Conservation (phyloP, 2,797 vertebrate species). For the Gobio occitaniae region DNA sequence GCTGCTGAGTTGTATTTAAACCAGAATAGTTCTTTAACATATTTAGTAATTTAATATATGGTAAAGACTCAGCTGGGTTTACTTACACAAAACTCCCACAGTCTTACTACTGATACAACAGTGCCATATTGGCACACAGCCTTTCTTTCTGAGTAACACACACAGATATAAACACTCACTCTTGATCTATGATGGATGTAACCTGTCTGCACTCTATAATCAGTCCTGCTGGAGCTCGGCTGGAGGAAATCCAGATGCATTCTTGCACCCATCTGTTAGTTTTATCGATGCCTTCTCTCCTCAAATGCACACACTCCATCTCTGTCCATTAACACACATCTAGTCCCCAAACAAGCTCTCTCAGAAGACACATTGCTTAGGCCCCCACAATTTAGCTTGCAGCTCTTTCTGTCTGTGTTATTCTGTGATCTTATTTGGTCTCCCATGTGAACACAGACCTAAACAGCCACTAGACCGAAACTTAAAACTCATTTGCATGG, state of each 20-base stretch:
- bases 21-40: conserved; percentile 22
- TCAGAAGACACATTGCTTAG: conserved; percentile 23
- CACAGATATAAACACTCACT: conserved; percentile 30
- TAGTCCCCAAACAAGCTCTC: conserved; percentile 25
- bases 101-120: conserved; percentile 25
- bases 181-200: conserved; percentile 52
- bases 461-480: neutral
- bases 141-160: neutral
- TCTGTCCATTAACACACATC: conserved; percentile 28
- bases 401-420: neutral
- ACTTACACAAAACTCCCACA: conserved; percentile 35
- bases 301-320: conserved; percentile 15
- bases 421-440: conserved; percentile 5
- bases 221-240: conserved; percentile 42
- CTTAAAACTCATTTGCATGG: neutral
- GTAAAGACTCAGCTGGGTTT: conserved; percentile 24
- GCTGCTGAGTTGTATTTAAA: neutral
- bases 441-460: neutral
- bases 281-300: conserved; percentile 41
- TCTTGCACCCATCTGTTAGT: conserved; percentile 53
- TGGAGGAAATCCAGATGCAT: conserved; percentile 50
- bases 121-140: conserved; percentile 34
- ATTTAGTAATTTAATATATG: conserved; percentile 41
- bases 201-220: conserved; percentile 46
- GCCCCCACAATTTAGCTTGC: conserved; percentile 14